Base-by-base conservation (phyloP, 2,797 vertebrate genomes). In the Mus minutoides region DNA sequence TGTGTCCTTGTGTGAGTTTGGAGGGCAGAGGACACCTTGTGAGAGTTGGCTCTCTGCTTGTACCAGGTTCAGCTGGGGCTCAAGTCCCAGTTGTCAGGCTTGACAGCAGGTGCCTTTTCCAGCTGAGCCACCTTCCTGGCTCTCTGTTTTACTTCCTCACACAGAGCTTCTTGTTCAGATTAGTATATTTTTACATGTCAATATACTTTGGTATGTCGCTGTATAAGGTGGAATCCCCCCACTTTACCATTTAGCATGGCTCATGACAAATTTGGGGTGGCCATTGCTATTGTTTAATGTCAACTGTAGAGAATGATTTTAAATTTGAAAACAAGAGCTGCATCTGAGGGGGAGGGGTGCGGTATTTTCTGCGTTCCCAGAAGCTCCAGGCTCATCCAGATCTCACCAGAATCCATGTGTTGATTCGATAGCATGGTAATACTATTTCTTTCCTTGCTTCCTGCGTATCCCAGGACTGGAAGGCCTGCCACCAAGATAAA, bases 261-360 rank as follows among this genome's bases (percentile, higher is more conserved):
- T 96, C 56, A 52, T 92, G 60, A 84, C 22, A 79, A 75, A 94
- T 93, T 64, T 90, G 43, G 46, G 46, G 52, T 89, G 43, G 52
- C 26, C 67, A 24, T 40, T 49, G 24, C 78, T 83, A 88, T 86
- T 52, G 0, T 31, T 46, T 26, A 78, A 78, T 92, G 54, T 88
- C 49, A 77, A 49, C 56, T 14, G 54, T 49, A 97, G 96, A 94
- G 92, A 96, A 98, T 93, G 77, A 96, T 96, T 97, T 97, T 97
- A 96, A 98, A 96, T 96, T 83, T 94, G 97, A 87, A 52, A 84
- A 49, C 22, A 13, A 40, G 58, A 73, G 64, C 26, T 62, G 92
- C 58, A 7, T 86, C 58, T 14, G 11, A 40, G 37, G 21, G 43
- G n/a, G 49, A 11, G 10, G 49, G 49, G 49, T 9, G 14, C 16